Conservation (phyloP, 2,888 invertebrate species). For the Idaea dimidiata region DNA sequence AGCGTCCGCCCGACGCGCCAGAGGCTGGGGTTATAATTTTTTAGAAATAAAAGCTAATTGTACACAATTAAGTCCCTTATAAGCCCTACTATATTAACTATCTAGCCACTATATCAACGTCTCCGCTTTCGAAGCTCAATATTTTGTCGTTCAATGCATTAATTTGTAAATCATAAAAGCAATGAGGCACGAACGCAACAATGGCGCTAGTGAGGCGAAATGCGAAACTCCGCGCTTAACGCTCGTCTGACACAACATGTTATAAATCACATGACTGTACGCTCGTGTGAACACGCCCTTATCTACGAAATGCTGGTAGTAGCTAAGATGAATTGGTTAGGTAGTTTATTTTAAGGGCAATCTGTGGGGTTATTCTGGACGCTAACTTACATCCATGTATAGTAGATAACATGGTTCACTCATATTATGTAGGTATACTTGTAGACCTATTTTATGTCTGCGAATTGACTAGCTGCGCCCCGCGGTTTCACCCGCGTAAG, state of each 20-base stretch:
- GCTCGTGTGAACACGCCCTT: conserved; percentile 57
- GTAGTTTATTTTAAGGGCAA: conserved; percentile 1
- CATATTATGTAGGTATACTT: too few species aligned
- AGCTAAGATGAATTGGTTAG: conserved; percentile 10
- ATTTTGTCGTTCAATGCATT: conserved; percentile 60
- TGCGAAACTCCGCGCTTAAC: conserved; percentile 48
- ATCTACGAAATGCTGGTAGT: conserved; percentile 33
- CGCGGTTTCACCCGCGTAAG: too few species aligned
- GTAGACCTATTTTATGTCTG: too few species aligned
- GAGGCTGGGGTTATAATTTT: neutral
- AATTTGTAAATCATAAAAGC: conserved; percentile 66
- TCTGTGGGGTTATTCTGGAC: neutral
- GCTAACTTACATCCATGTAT: neutral
- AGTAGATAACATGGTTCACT: too few species aligned
- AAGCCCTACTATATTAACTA: conserved; percentile 26
- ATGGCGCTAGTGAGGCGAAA: conserved; percentile 52
- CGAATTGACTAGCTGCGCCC: too few species aligned
- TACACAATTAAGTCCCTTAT: conserved; percentile 11
- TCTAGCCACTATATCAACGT: conserved; percentile 37
- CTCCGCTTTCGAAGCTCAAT: conserved; percentile 40
- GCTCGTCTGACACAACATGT: conserved; percentile 40
- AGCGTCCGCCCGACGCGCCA: too few species aligned
- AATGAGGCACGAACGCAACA: conserved; percentile 54
- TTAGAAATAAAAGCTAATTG: neutral
- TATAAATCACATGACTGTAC: conserved; percentile 62